Percentiles rank a stretch among this genome's conserved stretches.
Evolutionary conservation across 1,140 invertebrate species (phyloP).

Genomic region (Microplitis demolitor): DNA sequence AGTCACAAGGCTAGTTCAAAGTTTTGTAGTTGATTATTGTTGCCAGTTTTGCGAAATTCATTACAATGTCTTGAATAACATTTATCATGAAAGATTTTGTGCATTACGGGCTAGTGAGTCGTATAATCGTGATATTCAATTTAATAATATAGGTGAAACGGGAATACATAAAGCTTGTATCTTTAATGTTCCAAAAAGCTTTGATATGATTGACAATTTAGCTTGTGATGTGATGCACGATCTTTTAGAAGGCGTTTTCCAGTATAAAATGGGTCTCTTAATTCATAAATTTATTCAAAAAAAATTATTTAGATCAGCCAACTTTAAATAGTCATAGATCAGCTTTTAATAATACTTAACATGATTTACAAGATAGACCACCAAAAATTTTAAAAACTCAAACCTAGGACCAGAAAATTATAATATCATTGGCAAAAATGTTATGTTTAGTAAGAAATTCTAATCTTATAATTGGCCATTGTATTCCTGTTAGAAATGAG

Average conservation of each 20-base stretch:
- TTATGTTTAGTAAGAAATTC: too few relatives aligned
- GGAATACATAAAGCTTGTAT: not conserved
- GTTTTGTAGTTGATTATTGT: too few relatives aligned
- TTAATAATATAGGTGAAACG: not conserved
- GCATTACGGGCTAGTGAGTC: not conserved
- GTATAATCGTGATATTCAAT: not conserved
- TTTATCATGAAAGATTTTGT: not conserved
- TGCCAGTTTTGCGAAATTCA: too few relatives aligned
- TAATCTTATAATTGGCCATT: too few relatives aligned
- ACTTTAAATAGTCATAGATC: not conserved
- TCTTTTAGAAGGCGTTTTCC: not conserved
- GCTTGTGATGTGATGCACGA: constrained; percentile 6
- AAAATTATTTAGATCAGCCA: too few relatives aligned
- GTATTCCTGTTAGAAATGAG: too few relatives aligned
- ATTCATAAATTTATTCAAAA: too few relatives aligned
- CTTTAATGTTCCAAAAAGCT: not conserved
- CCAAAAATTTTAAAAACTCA: too few relatives aligned
- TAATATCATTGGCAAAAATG: too few relatives aligned
- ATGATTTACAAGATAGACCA: not conserved
- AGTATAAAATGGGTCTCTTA: not conserved
- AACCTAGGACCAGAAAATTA: too few relatives aligned
- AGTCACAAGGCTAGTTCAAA: too few relatives aligned
- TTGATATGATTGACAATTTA: constrained; percentile 2
- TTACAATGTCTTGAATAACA: not conserved
- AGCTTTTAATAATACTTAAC: constrained; percentile 1